Evolutionary conservation across 2,888 invertebrate genomes (phyloP), one percentile per base, ranked within the genome.

Genomic region (Hydriomena furcata): DNA sequence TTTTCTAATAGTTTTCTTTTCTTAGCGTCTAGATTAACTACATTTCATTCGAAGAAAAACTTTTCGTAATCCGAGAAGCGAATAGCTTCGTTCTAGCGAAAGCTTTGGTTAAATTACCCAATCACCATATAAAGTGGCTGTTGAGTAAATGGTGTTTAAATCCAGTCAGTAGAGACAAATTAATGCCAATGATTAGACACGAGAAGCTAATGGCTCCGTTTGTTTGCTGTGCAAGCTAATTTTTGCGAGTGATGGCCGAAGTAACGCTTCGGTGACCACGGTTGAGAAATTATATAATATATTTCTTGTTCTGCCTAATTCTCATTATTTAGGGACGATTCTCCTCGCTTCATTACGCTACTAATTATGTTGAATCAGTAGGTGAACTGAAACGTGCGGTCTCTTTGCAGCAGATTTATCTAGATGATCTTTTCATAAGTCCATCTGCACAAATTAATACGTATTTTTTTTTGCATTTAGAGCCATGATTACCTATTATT

Each of bases 71-170:
- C 62, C 62, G 60, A 60, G 60, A 58, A 70, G 66, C 68, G 71
- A 72, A 73, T 68, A 69, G 76, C 70, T 70, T 66, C 61, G 65
- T 70, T 62, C 64, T 64, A 68, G 65, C 65, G 61, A 68, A 62
- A 71, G 70, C 72, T 76, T 75, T 71, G 71, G 68, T 72, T 74
- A 72, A 81, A 83, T 83, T 73, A 77, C 78, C 76, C 71, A 83
- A 83, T 83, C 82, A 83, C 75, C 81, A 83, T 82, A 82, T 74
- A 82, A 82, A 82, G 80, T 78, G 78, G 74, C 71, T 76, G 68
- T 66, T 71, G 64, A 73, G 71, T 69, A 71, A 78, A 76, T 71
- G 74, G 70, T 57, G 64, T 74, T 75, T 74, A 75, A 76, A 77
- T 73, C 73, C 68, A 69, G 66, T 66, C 68, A 66, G 69, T 67